Evolutionary conservation across 2,113 vertebrate species (phyloP), one percentile per base, ranked within the genome.

Genomic region (Caranx ignobilis): DNA sequence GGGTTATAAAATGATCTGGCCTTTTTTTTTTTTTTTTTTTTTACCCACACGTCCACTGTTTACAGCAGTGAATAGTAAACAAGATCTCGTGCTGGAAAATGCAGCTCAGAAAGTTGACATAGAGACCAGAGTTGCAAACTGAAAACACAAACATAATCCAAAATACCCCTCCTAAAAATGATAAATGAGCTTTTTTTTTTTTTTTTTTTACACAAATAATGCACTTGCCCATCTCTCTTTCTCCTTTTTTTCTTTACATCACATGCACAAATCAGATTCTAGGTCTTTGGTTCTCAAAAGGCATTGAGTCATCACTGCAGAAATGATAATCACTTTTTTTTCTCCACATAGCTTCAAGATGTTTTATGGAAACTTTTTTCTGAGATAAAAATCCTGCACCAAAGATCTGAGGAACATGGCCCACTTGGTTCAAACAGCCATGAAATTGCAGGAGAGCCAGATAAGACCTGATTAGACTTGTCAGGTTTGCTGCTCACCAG

Each of bases 391-490:
- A 89, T 90, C 86, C 87, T 76, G 47, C 18, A 75, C 60, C 85
- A 80, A 71, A 87, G 88, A 89, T 92, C 83, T 76, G 86, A 90
- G 61, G 68, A 90, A 92, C 91, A 94, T 90, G 93, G 93, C 92
- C 93, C 93, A 95, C 94, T 95, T 94, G 93, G 72, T 94, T 93
- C 93, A 94, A 95, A 95, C 93, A 93, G 87, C 92, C 94, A 93
- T 95, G 94, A 95, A 94, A 93, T 92, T 92, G 92, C 84, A 82
- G 85, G 82, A 77, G 83, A 82, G 83, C 67, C 91, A 90, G 93
- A 95, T 95, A 93, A 95, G 93, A 82, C 93, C 91, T 93, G 94
- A 93, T 92, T 88, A 87, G 93, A 94, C 94, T 88, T 84, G 93
- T 91, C 90, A 78, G 67, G 72, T 83, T 85, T 79, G 75, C 71